Evolutionary conservation across 2,113 vertebrate species (phyloP), one percentile per base, ranked within the genome.

Genomic region (Cephalopterus ornatus): DNA sequence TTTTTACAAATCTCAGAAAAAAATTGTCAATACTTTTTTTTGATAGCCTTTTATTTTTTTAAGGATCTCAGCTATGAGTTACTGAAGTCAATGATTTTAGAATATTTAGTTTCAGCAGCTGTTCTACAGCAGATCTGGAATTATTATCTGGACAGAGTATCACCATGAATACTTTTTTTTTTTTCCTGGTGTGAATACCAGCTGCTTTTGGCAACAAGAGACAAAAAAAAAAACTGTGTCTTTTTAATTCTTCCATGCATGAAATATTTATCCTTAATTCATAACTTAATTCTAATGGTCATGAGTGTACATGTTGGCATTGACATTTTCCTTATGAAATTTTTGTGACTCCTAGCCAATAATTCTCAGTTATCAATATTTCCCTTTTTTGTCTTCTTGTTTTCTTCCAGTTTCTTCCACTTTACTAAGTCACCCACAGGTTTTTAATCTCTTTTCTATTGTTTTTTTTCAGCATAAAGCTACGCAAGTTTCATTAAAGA

Each of bases 301-400:
- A 41, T n/a, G 47, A 67, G 68, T 6, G 0, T 12, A 14, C 6
- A 30, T 6, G 7, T 8, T 74, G 41, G 8, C 7, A 14, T 42
- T 62, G 10, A 7, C 3, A 2, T 30, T 70, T 66, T 79, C 41
- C 35, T 14, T 59, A 21, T 5, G 23, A 67, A 85, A 82, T 20
- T 14, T 63, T 2, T 41, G 7, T 44, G 14, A 42, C 6, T 75
- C 58, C 16, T 26, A 70, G 24, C 11, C 35, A 35, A 24, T 85
- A 55, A 78, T 90, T 82, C 30, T 13, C 33, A 63, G 7, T 62
- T 89, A 62, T 10, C 20, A 67, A 26, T 56, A 63, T 19, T 53
- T 4, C 5, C 27, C 5, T 12, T 79, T 65, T 71, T 46, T 5
- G 0, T 13, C 21, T 11, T 28, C 3, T 42, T 8, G 0, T n/a